These are phyloP conservation scores for Sesia apiformis DNA, from an alignment of 2,888 invertebrate genomes.

Conservation along the genomic window DNA sequence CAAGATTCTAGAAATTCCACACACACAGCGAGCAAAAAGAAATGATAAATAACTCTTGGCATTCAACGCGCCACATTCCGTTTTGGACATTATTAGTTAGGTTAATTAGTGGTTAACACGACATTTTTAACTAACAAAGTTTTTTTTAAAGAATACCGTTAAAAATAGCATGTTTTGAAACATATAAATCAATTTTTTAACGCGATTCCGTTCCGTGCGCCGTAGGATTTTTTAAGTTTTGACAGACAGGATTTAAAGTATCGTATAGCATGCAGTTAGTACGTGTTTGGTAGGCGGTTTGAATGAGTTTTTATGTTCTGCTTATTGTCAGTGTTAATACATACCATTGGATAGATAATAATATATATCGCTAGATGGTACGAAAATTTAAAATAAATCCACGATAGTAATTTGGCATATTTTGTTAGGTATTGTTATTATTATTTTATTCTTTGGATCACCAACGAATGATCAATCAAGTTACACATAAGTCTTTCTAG, in stretches of 20 bases:
- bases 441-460: too few species aligned
- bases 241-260: conserved; percentile 58
- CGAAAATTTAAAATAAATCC: too few species aligned
- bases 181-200: conserved; percentile 62
- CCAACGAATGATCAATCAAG: too few species aligned
- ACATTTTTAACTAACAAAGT: conserved; percentile 10
- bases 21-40: conserved; percentile 10
- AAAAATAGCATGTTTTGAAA: conserved; percentile 31
- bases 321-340: too few species aligned
- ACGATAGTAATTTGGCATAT: too few species aligned
- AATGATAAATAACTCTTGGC: conserved; percentile 26
- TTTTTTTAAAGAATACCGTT: not conserved
- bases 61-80: conserved; percentile 37
- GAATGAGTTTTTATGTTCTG: too few species aligned
- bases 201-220: conserved; percentile 54
- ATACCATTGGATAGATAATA: too few species aligned
- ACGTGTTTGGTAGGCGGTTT: conserved; percentile 27
- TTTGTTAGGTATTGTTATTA: too few species aligned
- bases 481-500: too few species aligned
- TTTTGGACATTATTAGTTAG: conserved; percentile 39
- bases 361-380: too few species aligned
- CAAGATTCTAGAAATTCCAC: not conserved
- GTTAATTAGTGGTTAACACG: conserved; percentile 56
- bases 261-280: conserved; percentile 38
- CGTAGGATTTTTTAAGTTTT: conserved; percentile 45